Percentiles rank a stretch among this genome's conserved stretches.
Evolutionary conservation across 2,113 vertebrate genomes (phyloP).

Genomic region (Siniperca knerii): DNA sequence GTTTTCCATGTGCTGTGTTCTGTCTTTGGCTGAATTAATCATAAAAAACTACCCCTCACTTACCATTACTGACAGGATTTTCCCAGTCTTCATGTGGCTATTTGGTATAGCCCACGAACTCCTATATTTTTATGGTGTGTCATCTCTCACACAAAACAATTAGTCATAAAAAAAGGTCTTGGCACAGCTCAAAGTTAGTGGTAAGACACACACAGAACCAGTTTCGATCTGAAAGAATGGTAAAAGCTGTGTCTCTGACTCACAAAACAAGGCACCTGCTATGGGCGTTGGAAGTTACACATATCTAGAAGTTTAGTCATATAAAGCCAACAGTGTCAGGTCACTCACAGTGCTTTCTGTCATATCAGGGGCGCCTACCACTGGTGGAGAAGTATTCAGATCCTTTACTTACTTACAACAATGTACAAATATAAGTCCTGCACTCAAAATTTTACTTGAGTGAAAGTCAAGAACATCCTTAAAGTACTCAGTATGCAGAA

Average conservation of each 20-base stretch:
- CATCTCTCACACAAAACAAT: conserved; percentile 31
- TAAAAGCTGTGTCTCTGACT: conserved; percentile 32
- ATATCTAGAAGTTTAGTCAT: conserved; percentile 68
- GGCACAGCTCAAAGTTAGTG: conserved; percentile 11
- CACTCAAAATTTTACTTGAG: not conserved
- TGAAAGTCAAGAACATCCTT: not conserved
- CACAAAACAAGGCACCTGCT: conserved; percentile 55
- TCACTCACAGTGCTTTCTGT: conserved; percentile 30
- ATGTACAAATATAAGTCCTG: not conserved
- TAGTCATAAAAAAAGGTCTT: conserved; percentile 25
- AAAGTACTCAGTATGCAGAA: not conserved
- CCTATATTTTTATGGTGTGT: conserved; percentile 13
- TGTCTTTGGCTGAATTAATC: conserved; percentile 3
- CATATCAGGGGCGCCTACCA: not conserved
- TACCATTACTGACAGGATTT: not conserved
- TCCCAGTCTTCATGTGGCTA: not conserved
- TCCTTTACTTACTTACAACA: not conserved
- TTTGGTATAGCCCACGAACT: not conserved
- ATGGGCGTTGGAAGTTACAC: conserved; percentile 60
- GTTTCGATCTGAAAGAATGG: conserved; percentile 57
- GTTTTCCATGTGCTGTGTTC: not conserved
- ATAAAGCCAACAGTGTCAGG: conserved; percentile 40
- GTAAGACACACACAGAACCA: conserved; percentile 39
- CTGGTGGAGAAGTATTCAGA: not conserved
- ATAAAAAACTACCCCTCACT: not conserved